Evolutionary conservation across 2,888 invertebrate species (phyloP).

Genomic region (Meloe dianella): DNA sequence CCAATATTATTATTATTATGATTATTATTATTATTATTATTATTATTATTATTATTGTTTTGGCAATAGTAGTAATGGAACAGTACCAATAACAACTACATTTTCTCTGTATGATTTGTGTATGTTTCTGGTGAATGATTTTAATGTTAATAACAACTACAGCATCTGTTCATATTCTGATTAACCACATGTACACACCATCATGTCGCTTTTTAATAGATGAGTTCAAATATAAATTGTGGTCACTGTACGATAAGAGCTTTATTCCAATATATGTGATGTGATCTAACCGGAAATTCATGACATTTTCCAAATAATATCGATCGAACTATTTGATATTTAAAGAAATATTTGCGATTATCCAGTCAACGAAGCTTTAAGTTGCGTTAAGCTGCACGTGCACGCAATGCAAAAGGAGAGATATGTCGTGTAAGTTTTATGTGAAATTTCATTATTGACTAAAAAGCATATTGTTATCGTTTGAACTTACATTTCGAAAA

Average conservation of each 20-base stretch:
- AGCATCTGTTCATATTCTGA: slow-evolving; percentile 25
- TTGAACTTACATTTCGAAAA: no score
- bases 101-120: slow-evolving; percentile 1
- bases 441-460: no score
- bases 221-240: background rate
- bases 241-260: background rate
- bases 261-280: background rate
- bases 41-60: no score
- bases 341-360: no score
- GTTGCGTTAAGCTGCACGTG: no score
- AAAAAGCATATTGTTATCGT: no score
- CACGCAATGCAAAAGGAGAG: no score
- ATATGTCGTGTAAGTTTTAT: no score
- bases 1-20: slow-evolving; percentile 2
- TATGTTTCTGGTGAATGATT: slow-evolving; percentile 22
- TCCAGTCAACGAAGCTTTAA: no score
- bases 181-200: background rate
- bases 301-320: no score
- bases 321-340: no score
- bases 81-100: background rate
- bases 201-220: background rate
- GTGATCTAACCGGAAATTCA: background rate
- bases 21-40: background rate
- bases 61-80: background rate
- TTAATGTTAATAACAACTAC: slow-evolving; percentile 33